Percentiles rank a stretch among this genome's conserved stretches.
Evolutionary conservation across 2,797 vertebrate species (phyloP).

Genomic region (Remorina albescens): DNA sequence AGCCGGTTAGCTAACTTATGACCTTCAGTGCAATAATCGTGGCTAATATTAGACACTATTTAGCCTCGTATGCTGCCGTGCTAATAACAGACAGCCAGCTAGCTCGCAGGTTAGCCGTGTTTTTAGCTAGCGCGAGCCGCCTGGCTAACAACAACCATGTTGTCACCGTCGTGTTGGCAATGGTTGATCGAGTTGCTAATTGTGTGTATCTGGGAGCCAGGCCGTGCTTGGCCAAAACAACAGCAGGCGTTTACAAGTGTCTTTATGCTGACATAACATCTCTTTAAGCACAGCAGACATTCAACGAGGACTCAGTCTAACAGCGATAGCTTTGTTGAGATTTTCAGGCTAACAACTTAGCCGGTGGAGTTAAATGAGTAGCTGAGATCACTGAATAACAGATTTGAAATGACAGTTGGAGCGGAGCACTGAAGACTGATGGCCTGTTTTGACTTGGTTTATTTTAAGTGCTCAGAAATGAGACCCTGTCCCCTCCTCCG

Average conservation of each 20-base stretch:
- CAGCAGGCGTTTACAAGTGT: conserved; percentile 11
- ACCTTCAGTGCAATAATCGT: conserved; percentile 71
- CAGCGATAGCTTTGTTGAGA: neutral
- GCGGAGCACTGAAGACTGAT: neutral
- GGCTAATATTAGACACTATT: conserved; percentile 52
- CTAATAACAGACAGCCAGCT: conserved; percentile 37
- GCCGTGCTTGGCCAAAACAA: conserved; percentile 46
- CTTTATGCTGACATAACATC: neutral
- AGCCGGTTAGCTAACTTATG: conserved; percentile 63
- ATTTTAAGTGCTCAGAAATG: neutral
- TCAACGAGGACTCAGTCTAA: neutral
- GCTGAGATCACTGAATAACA: neutral
- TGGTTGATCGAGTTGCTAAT: conserved; percentile 62
- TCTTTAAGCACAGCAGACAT: accelerated
- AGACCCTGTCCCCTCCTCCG: neutral
- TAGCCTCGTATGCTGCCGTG: conserved; percentile 20
- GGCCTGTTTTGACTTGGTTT: conserved; percentile 23
- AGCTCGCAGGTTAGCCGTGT: conserved; percentile 43
- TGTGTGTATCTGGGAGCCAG: conserved; percentile 41
- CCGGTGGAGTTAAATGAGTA: neutral
- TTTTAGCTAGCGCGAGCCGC: conserved; percentile 51
- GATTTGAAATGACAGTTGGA: conserved; percentile 35
- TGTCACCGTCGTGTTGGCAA: conserved; percentile 75
- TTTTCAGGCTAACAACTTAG: neutral
- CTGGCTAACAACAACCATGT: conserved; percentile 59